phyloP scores from a whole-genome alignment of 2,113 vertebrate genomes.

The Manacus vitellinus region DNA sequence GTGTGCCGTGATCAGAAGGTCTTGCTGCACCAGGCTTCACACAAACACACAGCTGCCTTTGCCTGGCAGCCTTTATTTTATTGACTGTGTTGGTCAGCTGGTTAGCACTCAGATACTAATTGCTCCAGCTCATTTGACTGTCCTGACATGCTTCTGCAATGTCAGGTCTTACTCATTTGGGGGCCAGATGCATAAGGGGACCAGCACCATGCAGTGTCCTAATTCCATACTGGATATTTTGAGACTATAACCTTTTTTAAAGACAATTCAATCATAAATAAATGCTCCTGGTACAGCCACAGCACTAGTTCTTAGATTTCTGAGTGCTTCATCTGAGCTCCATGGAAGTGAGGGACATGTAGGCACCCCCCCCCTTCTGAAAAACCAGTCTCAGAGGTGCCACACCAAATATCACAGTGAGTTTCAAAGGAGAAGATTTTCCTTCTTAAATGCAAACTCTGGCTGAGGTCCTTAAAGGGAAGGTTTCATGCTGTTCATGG shows the following conservation, averaged over 20 bases:
- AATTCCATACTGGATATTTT: background rate
- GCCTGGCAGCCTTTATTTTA: background rate
- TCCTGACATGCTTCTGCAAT: background rate
- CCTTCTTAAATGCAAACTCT: background rate
- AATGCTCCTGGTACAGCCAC: background rate
- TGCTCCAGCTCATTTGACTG: background rate
- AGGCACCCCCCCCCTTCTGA: background rate
- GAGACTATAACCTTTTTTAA: background rate
- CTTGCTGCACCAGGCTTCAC: background rate
- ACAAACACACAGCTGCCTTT: background rate
- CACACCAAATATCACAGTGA: background rate
- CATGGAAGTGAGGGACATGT: background rate
- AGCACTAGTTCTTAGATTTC: background rate
- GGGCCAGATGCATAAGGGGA: background rate
- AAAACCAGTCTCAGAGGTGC: background rate
- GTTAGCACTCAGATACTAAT: background rate
- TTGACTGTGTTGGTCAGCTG: background rate
- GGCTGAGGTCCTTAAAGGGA: background rate
- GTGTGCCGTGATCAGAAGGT: background rate
- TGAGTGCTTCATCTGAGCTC: background rate
- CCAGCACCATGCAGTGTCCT: background rate
- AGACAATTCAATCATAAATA: background rate
- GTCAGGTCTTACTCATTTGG: background rate
- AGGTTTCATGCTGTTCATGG: background rate
- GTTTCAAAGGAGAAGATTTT: background rate